Conservation (phyloP, 2,113 vertebrate genomes). For the Anoura caudifer region DNA sequence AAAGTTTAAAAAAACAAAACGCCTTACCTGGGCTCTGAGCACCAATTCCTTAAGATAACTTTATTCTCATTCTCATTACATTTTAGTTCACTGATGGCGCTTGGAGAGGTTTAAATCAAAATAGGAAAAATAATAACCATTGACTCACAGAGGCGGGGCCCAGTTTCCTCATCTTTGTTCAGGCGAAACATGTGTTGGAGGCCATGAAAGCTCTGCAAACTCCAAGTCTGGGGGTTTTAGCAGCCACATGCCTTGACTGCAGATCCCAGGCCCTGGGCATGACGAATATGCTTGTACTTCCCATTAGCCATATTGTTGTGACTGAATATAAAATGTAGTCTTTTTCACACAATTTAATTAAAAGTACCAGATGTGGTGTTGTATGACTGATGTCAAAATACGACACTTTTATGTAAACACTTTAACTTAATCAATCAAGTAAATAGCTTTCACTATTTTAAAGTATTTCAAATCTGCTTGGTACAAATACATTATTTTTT, state of each 20-base stretch:
- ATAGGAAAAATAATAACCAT: conserved; percentile 64
- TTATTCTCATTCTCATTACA: conserved; percentile 52
- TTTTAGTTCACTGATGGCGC: conserved; percentile 49
- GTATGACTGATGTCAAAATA: conserved; percentile 77
- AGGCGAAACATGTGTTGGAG: conserved; percentile 69
- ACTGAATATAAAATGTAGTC: conserved; percentile 71
- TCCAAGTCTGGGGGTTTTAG: conserved; percentile 60
- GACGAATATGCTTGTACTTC: conserved; percentile 63
- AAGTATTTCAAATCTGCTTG: conserved; percentile 71
- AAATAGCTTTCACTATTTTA: conserved; percentile 76
- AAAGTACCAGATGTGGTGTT: conserved; percentile 75
- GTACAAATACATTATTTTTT: conserved; percentile 63
- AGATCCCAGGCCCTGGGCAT: conserved; percentile 50
- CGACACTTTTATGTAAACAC: conserved; percentile 74
- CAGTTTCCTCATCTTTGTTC: conserved; percentile 60
- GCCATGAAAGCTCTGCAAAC: conserved; percentile 63
- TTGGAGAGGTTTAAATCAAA: conserved; percentile 73
- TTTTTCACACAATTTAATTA: conserved; percentile 78
- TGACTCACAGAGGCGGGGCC: conserved; percentile 62
- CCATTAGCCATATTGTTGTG: conserved; percentile 68
- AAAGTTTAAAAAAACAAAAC: conserved; percentile 41
- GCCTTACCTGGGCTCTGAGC: conserved; percentile 38
- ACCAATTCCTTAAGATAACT: conserved; percentile 62
- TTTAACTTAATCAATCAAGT: conserved; percentile 77
- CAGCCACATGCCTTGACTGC: conserved; percentile 38